Conservation (phyloP, 1,140 invertebrate species). For the Drosophila pallidifrons region DNA sequence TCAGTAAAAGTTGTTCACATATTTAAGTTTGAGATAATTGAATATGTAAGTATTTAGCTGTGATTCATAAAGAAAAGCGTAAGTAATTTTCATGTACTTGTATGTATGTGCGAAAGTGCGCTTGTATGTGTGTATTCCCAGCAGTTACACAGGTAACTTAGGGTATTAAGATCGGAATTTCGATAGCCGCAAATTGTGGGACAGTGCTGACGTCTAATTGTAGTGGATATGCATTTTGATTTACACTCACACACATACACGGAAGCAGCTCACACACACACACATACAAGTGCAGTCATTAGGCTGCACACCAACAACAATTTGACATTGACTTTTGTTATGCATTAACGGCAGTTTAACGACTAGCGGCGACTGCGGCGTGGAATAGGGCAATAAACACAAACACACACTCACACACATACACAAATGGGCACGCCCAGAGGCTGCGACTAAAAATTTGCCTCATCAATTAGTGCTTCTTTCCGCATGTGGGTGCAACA, state of each 20-base stretch:
- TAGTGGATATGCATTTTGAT: conserved; percentile 64
- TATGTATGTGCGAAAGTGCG: neutral
- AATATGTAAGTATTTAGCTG: too few species aligned
- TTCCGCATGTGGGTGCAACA: conserved; percentile 58
- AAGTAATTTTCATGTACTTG: too few species aligned
- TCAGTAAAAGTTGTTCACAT: too few species aligned
- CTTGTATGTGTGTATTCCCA: conserved; percentile 9
- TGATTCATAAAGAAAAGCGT: too few species aligned
- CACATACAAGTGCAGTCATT: conserved; percentile 27
- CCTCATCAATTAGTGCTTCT: conserved; percentile 53
- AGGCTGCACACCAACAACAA: conserved; percentile 39
- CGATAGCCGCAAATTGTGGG: conserved; percentile 56
- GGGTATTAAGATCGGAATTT: conserved; percentile 47
- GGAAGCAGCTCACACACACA: neutral
- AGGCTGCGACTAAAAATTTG: conserved; percentile 35
- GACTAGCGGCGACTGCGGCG: conserved; percentile 45
- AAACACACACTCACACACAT: neutral
- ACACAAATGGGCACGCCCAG: neutral
- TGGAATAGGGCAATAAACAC: neutral
- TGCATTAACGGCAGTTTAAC: conserved; percentile 69
- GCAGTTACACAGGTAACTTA: conserved; percentile 8
- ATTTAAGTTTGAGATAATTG: too few species aligned
- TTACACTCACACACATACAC: conserved; percentile 20
- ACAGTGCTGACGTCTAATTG: conserved; percentile 54
- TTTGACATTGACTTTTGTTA: conserved; percentile 75